These are phyloP conservation scores for Clangula hyemalis DNA, from an alignment of 2,797 vertebrate genomes.

Conservation along the genomic window DNA sequence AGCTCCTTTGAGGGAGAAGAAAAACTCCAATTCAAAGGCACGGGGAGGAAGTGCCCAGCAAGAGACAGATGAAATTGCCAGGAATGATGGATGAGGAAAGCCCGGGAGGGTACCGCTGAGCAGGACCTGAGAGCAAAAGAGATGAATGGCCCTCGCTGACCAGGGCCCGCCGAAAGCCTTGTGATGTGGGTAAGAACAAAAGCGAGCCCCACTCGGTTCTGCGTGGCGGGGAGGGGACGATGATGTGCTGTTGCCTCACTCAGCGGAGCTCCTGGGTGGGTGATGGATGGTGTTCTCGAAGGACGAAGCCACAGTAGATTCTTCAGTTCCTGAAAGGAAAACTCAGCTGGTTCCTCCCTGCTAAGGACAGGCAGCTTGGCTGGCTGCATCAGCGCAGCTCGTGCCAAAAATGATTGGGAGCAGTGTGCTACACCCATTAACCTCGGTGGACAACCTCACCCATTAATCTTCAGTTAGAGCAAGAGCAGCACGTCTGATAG, in stretches of 20 bases:
- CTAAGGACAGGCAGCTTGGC: neutral
- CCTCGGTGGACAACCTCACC: fast-evolving
- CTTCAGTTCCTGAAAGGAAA: neutral
- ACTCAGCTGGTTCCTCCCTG: neutral
- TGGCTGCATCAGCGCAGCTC: neutral
- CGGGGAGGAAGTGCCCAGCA: conserved; percentile 23
- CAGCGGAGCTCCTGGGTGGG: neutral
- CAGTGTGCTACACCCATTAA: neutral
- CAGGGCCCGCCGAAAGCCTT: neutral
- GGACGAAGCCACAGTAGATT: neutral
- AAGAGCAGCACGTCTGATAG: neutral
- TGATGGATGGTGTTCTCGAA: neutral
- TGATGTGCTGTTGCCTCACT: neutral
- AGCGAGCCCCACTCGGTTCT: neutral
- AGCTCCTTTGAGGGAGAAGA: conserved; percentile 31
- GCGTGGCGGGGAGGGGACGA: neutral
- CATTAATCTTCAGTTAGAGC: neutral
- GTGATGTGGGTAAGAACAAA: conserved; percentile 46
- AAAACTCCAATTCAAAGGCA: neutral
- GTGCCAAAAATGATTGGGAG: neutral
- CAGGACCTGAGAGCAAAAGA: conserved; percentile 19
- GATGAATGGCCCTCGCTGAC: conserved; percentile 23
- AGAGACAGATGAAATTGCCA: conserved; percentile 25
- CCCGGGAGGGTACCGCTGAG: neutral
- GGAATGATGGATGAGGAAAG: conserved; percentile 54